Base-by-base conservation (phyloP, 2,797 vertebrate genomes). In the Delichon dasypus region DNA sequence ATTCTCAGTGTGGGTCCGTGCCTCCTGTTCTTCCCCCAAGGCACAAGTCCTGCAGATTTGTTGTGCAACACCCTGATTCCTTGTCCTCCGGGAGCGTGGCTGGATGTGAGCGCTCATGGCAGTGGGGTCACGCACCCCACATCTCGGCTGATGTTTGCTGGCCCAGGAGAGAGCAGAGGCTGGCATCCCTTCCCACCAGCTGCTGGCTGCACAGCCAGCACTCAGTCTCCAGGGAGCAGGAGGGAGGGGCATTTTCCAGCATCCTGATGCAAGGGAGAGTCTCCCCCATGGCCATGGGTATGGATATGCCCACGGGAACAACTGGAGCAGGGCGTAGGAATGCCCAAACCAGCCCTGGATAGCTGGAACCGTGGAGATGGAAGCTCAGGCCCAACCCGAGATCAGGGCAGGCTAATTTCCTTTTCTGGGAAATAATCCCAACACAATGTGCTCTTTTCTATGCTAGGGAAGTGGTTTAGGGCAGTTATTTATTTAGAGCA, bases 1-100 rank as follows among this genome's bases (percentile, higher is more conserved):
- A 48, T 70, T 53, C 55, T 61, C 30, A 8, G 5, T 10, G 2
- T 16, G 18, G 15, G 3, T 75, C 78, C 0, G 0, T 89, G 32
- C 53, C 42, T 77, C 0, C 0, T 67, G 50, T 47, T 92, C 78
- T 78, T 64, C 17, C 66, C n/a, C 15, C 32, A 47, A 15, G 47
- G 32, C 29, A 34, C 32, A 38, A 53, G 51, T 32, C 50, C 42
- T 26, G 15, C 23, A 44, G 2, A 30, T 78, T 18, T 25, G 5
- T 47, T 38, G 32, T 47, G 70, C 9, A 32, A 0, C 29, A 25
- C 16, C 32, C 8, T 17, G 14, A 34, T 44, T 85, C 45, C 14
- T 44, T 34, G 9, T 77, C 54, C 48, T 51, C 15, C 30, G 51
- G 55, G 51, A 76, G 30, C 44, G 8, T 4, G 3, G 53, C 13